These are phyloP conservation scores for Trinectes maculatus DNA, from an alignment of 2,113 vertebrate genomes.

Conservation along the genomic window DNA sequence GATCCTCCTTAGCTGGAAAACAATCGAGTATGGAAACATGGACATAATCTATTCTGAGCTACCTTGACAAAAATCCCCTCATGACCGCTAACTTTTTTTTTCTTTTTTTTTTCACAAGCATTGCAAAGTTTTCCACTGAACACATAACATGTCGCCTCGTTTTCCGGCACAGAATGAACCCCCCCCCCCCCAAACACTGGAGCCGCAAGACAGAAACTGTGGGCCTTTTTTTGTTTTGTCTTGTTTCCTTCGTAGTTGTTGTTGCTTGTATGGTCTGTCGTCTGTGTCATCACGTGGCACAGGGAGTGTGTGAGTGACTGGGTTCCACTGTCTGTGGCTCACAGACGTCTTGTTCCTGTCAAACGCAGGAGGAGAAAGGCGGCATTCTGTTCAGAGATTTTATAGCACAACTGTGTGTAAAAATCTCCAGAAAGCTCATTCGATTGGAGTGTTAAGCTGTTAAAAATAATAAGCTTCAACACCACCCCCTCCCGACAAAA, in stretches of 20 bases:
- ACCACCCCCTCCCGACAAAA: conserved; percentile 55
- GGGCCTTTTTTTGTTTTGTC: background rate
- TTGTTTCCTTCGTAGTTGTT: too few species aligned
- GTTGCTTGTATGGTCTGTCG: background rate
- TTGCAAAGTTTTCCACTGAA: conserved; percentile 36
- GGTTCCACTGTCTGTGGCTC: conserved; percentile 23
- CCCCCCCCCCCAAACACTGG: background rate
- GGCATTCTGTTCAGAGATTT: conserved; percentile 81
- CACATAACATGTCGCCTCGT: conserved; percentile 6
- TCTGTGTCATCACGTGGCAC: conserved; percentile 42
- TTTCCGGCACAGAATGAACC: background rate
- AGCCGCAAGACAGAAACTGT: conserved; percentile 12
- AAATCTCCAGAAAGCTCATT: conserved; percentile 83
- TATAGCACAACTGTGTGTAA: conserved; percentile 79
- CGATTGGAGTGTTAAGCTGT: conserved; percentile 87
- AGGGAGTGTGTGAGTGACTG: conserved; percentile 14
- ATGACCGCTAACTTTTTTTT: conserved; percentile 38
- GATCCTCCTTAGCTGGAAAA: conserved; percentile 25
- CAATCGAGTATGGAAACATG: conserved; percentile 39
- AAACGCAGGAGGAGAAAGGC: conserved; percentile 83
- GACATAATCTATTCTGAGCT: conserved; percentile 40
- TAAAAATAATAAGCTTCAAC: conserved; percentile 89
- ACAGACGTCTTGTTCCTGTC: conserved; percentile 74
- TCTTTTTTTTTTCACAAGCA: conserved; percentile 29
- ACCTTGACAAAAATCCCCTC: conserved; percentile 40